These are phyloP conservation scores for Oscheius myriophilus DNA, from an alignment of 2,888 invertebrate species.

Conservation along the genomic window DNA sequence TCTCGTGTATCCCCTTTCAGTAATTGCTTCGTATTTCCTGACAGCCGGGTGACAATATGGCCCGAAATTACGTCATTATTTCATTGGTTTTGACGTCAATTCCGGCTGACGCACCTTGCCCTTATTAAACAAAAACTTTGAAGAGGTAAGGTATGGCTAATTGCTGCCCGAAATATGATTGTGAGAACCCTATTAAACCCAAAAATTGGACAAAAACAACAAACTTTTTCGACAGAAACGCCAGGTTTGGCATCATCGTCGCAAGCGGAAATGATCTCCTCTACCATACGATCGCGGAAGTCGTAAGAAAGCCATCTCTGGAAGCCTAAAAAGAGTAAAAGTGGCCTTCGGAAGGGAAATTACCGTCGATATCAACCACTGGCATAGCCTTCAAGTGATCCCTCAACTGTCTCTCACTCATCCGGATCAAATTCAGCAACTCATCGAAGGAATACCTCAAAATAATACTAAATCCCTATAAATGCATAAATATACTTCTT, in stretches of 20 bases:
- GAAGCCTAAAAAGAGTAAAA: slow-evolving; percentile 25
- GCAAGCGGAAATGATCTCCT: slow-evolving; percentile 2
- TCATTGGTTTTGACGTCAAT: too few species aligned
- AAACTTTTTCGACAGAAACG: slow-evolving; percentile 15
- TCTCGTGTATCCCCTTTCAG: too few species aligned
- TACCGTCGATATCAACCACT: slow-evolving; percentile 32
- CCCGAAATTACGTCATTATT: too few species aligned
- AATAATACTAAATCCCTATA: not conserved
- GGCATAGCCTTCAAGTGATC: slow-evolving; percentile 22
- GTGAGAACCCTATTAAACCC: too few species aligned
- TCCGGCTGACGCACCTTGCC: too few species aligned
- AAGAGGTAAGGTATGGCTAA: too few species aligned
- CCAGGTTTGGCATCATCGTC: slow-evolving; percentile 18
- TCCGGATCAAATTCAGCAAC: slow-evolving; percentile 24
- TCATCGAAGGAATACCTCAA: slow-evolving; percentile 22
- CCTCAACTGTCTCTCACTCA: slow-evolving; percentile 30
- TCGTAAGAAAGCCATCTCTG: slow-evolving; percentile 30
- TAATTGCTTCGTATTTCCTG: too few species aligned
- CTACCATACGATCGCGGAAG: slow-evolving; percentile 18
- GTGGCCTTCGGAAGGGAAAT: too few species aligned
- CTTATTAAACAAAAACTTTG: too few species aligned
- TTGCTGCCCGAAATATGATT: too few species aligned
- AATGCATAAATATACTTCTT: not conserved
- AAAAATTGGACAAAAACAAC: not conserved
- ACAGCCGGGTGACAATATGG: too few species aligned